Evolutionary conservation across 2,113 vertebrate species (phyloP).

Genomic region (Rana temporaria): DNA sequence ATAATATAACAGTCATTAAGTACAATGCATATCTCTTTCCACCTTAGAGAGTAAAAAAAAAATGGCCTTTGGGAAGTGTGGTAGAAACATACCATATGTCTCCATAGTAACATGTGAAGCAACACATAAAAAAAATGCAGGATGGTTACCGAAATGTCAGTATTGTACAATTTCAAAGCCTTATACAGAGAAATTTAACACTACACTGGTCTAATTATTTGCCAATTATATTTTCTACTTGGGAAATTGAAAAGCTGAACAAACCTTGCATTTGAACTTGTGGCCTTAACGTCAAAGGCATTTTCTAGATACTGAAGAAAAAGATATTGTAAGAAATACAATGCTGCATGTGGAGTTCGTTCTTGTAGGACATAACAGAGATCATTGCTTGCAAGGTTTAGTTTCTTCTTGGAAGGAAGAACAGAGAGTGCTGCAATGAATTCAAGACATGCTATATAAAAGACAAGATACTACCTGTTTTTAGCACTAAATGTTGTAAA

Average conservation of each 20-base stretch:
- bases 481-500: too few relatives aligned
- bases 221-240: slow-evolving; percentile 13
- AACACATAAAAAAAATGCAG: slow-evolving; percentile 11
- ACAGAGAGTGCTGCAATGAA: not conserved
- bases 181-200: slow-evolving; percentile 7
- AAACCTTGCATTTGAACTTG: slow-evolving; percentile 17
- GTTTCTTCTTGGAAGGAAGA: not conserved
- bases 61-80: slow-evolving; percentile 23
- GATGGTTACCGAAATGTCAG: not conserved
- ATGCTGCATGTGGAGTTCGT: not conserved
- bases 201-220: slow-evolving; percentile 32
- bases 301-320: slow-evolving; percentile 7
- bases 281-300: slow-evolving; percentile 3
- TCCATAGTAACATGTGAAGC: slow-evolving; percentile 43
- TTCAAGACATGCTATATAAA: not conserved
- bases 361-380: not conserved
- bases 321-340: not conserved
- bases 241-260: slow-evolving; percentile 8
- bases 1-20: slow-evolving; percentile 16
- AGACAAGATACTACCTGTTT: too few relatives aligned
- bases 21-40: slow-evolving; percentile 11
- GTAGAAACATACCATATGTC: slow-evolving; percentile 25
- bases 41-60: slow-evolving; percentile 34
- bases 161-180: slow-evolving; percentile 13
- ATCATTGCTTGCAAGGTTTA: not conserved